These are phyloP conservation scores for Amphibalanus amphitrite DNA, from an alignment of 1,140 invertebrate species.

Conservation along the genomic window DNA sequence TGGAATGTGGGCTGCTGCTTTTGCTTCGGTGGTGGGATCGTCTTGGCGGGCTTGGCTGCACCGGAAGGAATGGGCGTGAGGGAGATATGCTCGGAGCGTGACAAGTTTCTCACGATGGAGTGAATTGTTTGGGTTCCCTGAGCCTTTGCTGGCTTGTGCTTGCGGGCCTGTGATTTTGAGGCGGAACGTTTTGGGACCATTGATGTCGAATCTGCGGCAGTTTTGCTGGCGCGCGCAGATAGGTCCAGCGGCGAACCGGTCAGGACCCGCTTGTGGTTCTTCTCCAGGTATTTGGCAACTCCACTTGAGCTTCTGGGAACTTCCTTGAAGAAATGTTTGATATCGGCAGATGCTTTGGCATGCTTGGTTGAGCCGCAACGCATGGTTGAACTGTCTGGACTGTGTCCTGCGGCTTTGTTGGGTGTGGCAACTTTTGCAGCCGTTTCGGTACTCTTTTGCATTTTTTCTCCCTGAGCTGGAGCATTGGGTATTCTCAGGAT, in stretches of 20 bases:
- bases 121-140: neutral
- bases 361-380: too few relatives aligned
- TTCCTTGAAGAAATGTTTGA: neutral
- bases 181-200: neutral
- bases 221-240: neutral
- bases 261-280: neutral
- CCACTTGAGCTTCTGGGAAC: neutral
- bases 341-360: neutral
- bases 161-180: neutral
- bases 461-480: too few relatives aligned
- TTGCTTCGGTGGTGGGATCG: neutral
- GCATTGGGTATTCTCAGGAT: too few relatives aligned
- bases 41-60: neutral
- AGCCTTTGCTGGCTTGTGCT: neutral
- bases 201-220: neutral
- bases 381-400: neutral
- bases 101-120: neutral
- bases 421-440: too few relatives aligned
- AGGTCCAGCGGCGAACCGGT: neutral
- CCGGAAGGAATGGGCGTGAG: neutral
- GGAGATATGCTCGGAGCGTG: neutral
- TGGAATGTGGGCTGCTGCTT: neutral
- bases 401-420: neutral
- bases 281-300: neutral
- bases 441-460: too few relatives aligned